These are phyloP conservation scores for Todus mexicanus DNA, from an alignment of 2,797 vertebrate genomes.

Conservation along the genomic window DNA sequence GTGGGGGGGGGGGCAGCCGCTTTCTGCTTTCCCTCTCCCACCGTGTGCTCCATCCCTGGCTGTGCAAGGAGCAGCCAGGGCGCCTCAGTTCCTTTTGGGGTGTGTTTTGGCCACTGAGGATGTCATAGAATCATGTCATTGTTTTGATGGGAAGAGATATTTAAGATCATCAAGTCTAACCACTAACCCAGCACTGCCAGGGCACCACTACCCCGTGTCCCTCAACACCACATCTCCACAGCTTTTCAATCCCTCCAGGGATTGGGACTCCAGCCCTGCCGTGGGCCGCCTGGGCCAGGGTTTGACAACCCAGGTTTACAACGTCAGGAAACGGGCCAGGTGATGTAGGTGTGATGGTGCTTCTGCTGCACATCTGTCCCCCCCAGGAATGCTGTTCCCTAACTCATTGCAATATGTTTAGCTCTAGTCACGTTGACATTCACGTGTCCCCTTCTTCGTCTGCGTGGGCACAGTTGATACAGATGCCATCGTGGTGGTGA, in stretches of 20 bases:
- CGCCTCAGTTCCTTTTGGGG: neutral
- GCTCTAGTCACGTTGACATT: accelerated
- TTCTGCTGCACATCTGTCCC: neutral
- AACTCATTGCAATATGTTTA: accelerated
- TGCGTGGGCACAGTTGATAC: neutral
- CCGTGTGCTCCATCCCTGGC: accelerated
- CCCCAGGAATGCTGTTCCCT: neutral
- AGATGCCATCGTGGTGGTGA: neutral
- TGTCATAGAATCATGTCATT: neutral
- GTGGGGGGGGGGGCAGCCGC: accelerated
- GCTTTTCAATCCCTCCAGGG: neutral
- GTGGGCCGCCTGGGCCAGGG: neutral
- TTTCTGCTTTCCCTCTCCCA: neutral
- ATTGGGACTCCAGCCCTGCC: neutral
- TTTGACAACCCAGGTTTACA: neutral
- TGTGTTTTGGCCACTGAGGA: neutral
- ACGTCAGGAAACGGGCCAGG: neutral
- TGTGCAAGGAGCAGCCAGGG: neutral
- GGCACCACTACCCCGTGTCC: neutral
- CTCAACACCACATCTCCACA: neutral
- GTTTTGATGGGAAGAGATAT: neutral
- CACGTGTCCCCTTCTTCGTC: neutral
- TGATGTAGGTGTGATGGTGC: neutral
- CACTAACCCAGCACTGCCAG: neutral
- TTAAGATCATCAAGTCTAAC: neutral